Conservation (phyloP, 1,140 invertebrate species). For the Ylistrum balloti region DNA sequence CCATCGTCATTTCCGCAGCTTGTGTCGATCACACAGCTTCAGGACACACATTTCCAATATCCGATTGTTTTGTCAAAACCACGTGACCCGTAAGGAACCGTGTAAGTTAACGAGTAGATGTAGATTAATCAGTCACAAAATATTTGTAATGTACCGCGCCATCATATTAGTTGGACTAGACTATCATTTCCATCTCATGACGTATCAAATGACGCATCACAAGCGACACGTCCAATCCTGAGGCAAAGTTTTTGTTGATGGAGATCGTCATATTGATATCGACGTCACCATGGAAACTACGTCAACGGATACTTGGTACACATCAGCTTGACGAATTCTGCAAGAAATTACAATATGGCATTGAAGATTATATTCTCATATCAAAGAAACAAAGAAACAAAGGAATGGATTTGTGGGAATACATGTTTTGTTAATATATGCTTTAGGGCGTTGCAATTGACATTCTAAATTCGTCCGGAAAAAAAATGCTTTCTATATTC, state of each 20-base stretch:
- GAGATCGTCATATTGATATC: background rate
- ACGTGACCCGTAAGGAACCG: background rate
- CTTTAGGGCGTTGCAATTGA: no score
- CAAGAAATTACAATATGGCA: no score
- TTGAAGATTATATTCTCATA: no score
- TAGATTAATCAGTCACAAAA: background rate
- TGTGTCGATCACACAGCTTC: no score
- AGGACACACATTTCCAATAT: background rate
- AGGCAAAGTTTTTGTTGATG: background rate
- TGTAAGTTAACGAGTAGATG: background rate
- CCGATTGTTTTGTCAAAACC: background rate
- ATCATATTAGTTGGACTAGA: no score
- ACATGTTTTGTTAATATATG: no score
- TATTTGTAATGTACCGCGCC: background rate
- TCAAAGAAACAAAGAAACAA: no score
- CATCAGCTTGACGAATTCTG: slow-evolving; percentile 71
- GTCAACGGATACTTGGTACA: slow-evolving; percentile 68
- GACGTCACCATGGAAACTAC: background rate
- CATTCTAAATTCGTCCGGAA: no score
- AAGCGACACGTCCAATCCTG: background rate
- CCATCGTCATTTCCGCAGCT: background rate
- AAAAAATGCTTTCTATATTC: no score
- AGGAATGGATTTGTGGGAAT: no score
- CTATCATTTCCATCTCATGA: background rate
- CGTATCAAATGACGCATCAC: background rate